Evolutionary conservation across 2,888 invertebrate genomes (phyloP).

Genomic region (Anorthoa munda): DNA sequence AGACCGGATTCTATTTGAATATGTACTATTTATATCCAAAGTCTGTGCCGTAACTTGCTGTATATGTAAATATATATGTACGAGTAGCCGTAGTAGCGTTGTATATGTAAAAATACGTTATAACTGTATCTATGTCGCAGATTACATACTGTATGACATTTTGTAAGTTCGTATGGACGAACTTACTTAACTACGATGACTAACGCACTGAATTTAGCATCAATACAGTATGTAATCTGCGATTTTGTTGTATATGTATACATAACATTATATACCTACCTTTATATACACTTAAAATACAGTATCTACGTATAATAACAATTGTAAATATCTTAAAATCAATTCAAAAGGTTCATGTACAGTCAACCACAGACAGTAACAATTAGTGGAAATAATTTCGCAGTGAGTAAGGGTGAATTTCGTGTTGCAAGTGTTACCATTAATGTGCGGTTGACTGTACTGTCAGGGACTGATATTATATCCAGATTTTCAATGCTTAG

Average conservation of each 20-base stretch:
- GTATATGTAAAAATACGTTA: constrained; percentile 26
- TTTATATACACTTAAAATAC: neutral
- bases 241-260: constrained; percentile 19
- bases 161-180: neutral
- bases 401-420: neutral
- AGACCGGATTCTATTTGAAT: constrained; percentile 28
- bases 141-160: constrained; percentile 12
- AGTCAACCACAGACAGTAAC: too few species aligned
- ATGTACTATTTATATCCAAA: constrained; percentile 37
- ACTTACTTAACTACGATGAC: neutral
- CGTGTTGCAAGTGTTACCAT: neutral
- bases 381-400: too few species aligned
- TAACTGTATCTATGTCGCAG: neutral
- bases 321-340: neutral
- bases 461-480: neutral
- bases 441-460: neutral
- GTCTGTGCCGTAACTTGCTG: constrained; percentile 51
- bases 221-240: constrained; percentile 7
- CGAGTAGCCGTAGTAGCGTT: constrained; percentile 25
- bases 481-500: neutral
- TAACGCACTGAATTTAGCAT: neutral
- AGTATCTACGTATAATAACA: neutral
- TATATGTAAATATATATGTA: constrained; percentile 32
- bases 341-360: neutral
- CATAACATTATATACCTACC: constrained; percentile 15